Percentiles rank a stretch among this genome's conserved stretches.
Conservation (phyloP, 2,797 vertebrate species). For the Paratrypauchen microcephalus region DNA sequence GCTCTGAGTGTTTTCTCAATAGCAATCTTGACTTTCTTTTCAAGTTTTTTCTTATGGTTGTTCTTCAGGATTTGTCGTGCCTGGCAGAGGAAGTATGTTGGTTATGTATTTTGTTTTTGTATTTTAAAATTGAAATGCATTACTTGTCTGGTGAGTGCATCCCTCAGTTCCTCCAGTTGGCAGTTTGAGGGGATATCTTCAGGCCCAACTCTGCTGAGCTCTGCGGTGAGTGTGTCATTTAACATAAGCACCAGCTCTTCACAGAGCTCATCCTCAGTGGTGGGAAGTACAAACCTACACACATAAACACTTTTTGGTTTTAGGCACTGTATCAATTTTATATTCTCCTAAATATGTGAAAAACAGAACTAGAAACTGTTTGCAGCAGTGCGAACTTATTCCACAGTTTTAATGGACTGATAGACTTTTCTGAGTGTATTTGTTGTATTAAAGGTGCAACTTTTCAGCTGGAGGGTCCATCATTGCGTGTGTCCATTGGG, state of each 20-base stretch:
- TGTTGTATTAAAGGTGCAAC: no score
- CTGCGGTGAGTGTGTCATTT: constrained; percentile 66
- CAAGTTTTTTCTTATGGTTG: constrained; percentile 56
- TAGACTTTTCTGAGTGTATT: no score
- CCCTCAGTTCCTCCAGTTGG: constrained; percentile 68
- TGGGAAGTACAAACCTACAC: constrained; percentile 67
- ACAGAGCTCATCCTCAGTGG: constrained; percentile 70
- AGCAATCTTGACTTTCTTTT: constrained; percentile 67
- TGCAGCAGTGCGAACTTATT: no score
- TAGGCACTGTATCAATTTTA: no score
- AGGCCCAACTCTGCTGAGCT: constrained; percentile 68
- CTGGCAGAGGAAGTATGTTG: constrained; percentile 28
- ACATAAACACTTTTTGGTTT: constrained; percentile 4
- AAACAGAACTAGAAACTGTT: no score
- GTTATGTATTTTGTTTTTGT: neutral
- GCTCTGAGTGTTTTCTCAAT: constrained; percentile 79
- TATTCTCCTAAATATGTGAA: no score
- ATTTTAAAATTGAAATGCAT: neutral
- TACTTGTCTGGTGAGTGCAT: constrained; percentile 64
- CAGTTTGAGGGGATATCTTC: constrained; percentile 66
- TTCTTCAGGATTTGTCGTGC: constrained; percentile 73
- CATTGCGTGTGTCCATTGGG: no score
- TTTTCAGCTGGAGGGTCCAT: no score
- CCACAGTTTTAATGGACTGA: no score
- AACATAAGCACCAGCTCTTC: constrained; percentile 75